Evolutionary conservation across 1,140 invertebrate genomes (phyloP).

Genomic region (Drosophila azteca): DNA sequence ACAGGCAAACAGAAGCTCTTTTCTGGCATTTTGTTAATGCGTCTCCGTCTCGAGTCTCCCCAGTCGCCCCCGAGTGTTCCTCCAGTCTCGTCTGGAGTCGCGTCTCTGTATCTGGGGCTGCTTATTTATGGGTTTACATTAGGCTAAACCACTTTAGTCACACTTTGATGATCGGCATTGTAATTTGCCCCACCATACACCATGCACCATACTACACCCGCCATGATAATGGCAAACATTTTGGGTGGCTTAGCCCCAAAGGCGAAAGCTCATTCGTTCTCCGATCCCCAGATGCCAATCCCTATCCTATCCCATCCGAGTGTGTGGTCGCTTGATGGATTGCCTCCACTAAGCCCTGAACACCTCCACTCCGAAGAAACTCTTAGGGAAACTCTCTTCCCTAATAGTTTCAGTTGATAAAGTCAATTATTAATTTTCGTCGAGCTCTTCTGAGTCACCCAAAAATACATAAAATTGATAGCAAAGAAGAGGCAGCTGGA

Average conservation of each 20-base stretch:
- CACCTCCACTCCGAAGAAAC: no score
- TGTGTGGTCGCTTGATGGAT: conserved; percentile 74
- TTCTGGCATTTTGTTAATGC: conserved; percentile 83
- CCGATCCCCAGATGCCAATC: background rate
- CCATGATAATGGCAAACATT: conserved; percentile 72
- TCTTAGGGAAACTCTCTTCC: conserved; percentile 1
- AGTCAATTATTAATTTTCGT: conserved; percentile 75
- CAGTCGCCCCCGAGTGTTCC: conserved; percentile 17
- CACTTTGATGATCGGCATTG: conserved; percentile 83
- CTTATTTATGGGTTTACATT: conserved; percentile 83
- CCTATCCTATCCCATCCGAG: background rate
- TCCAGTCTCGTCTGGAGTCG: conserved; percentile 5
- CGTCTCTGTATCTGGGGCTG: conserved; percentile 36
- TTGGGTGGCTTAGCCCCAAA: conserved; percentile 55
- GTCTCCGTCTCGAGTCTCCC: conserved; percentile 49
- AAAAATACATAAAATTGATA: conserved; percentile 64
- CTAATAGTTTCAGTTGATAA: conserved; percentile 61
- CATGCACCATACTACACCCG: no score
- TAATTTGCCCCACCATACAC: conserved; percentile 29
- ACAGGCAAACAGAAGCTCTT: conserved; percentile 78
- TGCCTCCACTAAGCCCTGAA: conserved; percentile 13
- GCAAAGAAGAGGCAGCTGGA: conserved; percentile 30
- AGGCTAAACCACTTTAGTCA: conserved; percentile 83
- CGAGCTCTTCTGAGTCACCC: conserved; percentile 67
- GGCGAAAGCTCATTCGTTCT: conserved; percentile 35